These are phyloP conservation scores for Acromyrmex charruanus DNA, from an alignment of 1,140 invertebrate species.

Conservation along the genomic window DNA sequence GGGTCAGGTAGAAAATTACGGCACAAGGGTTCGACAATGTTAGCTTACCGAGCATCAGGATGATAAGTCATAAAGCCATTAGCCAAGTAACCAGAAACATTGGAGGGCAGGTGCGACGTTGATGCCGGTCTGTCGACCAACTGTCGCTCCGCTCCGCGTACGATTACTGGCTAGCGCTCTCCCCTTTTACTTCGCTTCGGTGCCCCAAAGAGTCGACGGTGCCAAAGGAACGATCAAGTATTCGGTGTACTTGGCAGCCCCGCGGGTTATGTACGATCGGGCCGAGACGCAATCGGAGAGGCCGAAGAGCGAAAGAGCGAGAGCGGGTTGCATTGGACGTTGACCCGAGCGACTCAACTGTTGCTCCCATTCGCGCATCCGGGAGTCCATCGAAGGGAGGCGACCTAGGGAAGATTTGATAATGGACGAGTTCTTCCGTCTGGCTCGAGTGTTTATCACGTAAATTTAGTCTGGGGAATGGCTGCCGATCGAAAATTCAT, in stretches of 20 bases:
- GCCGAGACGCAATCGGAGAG: constrained; percentile 44
- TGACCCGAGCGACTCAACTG: constrained; percentile 75
- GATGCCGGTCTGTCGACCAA: constrained; percentile 29
- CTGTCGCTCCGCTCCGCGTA: constrained; percentile 10
- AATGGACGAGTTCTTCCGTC: constrained; percentile 65
- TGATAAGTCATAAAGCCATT: constrained; percentile 18
- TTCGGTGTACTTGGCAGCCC: constrained; percentile 68
- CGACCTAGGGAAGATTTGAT: constrained; percentile 63
- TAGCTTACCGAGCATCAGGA: not conserved
- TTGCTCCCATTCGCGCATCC: constrained; percentile 76
- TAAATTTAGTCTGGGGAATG: not conserved
- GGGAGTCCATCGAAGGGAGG: constrained; percentile 63
- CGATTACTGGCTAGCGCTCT: not conserved
- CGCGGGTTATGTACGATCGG: constrained; percentile 55
- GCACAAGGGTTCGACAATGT: not conserved
- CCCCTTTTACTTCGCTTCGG: constrained; percentile 24
- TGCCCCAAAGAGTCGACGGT: constrained; percentile 45
- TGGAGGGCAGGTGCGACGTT: constrained; percentile 53
- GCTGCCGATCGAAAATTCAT: not conserved
- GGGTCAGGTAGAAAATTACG: not conserved
- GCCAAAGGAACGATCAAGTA: constrained; percentile 65
- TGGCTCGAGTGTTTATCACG: constrained; percentile 17
- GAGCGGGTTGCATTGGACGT: constrained; percentile 70
- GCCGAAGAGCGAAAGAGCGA: constrained; percentile 42
- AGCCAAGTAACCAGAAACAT: not conserved